These are phyloP conservation scores for Sceloporus undulatus DNA, from an alignment of 2,113 vertebrate species.

Conservation along the genomic window DNA sequence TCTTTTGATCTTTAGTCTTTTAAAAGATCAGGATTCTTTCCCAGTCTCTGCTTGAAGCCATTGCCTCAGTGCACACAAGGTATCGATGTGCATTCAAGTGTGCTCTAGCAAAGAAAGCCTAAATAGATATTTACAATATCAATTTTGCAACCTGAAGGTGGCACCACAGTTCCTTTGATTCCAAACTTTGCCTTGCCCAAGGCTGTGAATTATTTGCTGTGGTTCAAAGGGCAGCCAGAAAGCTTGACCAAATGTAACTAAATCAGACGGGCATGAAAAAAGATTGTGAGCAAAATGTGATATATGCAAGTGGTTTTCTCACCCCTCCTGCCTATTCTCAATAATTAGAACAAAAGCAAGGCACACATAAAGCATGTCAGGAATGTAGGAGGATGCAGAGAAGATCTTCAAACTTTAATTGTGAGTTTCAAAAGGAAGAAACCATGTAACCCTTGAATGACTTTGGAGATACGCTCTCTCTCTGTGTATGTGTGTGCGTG, in stretches of 20 bases:
- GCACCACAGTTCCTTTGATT: conserved; percentile 62
- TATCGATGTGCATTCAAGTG: background rate
- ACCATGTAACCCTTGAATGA: conserved; percentile 34
- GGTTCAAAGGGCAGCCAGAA: conserved; percentile 69
- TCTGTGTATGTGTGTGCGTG: too few species aligned
- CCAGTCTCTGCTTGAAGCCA: background rate
- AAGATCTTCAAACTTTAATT: conserved; percentile 45
- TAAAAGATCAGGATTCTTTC: background rate
- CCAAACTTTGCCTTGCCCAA: conserved; percentile 32
- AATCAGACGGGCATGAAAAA: conserved; percentile 68
- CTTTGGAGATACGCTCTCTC: background rate
- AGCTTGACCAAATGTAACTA: conserved; percentile 72
- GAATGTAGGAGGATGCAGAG: conserved; percentile 43
- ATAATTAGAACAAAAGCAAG: conserved; percentile 70
- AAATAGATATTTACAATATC: background rate
- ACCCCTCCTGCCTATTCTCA: conserved; percentile 65
- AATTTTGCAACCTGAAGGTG: conserved; percentile 59
- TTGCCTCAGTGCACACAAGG: background rate
- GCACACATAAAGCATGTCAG: conserved; percentile 44
- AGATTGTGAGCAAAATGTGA: conserved; percentile 65
- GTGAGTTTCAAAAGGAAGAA: background rate
- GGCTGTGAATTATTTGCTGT: conserved; percentile 62
- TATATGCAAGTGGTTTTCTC: conserved; percentile 62
- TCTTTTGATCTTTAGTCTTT: background rate
- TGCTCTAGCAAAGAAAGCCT: background rate